Evolutionary conservation across 1,140 invertebrate genomes (phyloP), one percentile per base, ranked within the genome.

Genomic region (Homalodisca vitripennis): DNA sequence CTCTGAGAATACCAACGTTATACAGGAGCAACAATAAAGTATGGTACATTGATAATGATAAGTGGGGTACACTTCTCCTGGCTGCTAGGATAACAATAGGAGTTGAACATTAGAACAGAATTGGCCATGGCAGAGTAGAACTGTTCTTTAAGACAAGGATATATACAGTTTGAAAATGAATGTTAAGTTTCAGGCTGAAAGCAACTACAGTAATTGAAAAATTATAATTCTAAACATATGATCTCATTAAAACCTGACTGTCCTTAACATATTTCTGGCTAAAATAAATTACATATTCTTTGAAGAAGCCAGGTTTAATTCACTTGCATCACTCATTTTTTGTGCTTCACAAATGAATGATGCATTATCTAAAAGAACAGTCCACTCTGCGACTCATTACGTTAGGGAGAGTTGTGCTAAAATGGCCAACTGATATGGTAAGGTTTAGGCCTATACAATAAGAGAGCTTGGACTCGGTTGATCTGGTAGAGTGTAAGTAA

Each of bases 1-100:
- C 55, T 60, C 55, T 60, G 24, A 60, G 26, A 60, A 27, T 27
- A 27, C 55, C 55, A 60, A 60, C 55, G 26, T 60, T 60, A 26
- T 27, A 60, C 29, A 60, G 55, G 55, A 60, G 2, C 14, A 60
- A 27, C 24, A 60, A 60, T 60, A 22, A 60, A 60, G 55, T 60
- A 22, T 13, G 29, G 55, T 27, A 26, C 27, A 30, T 27, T 27
- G 29, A 60, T 53, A 29, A 6, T 60, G 34, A 10, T 10, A 10
- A 41, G 17, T 10, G 6, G 34, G 17, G 6, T 41, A 10, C 17
- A 6, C 34, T 41, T 41, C 34, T 41, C 34, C 17, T 41, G 34
- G 34, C 34, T 41, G 34, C 34, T n/a, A n/a, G n/a, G n/a, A n/a
- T n/a, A n/a, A 17, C 17, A 41, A 6, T 10, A 41, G 34, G 34